Base-by-base conservation (phyloP, 35 echinoderm and acorn worm species). In the Apostichopus parvimensis region DNA sequence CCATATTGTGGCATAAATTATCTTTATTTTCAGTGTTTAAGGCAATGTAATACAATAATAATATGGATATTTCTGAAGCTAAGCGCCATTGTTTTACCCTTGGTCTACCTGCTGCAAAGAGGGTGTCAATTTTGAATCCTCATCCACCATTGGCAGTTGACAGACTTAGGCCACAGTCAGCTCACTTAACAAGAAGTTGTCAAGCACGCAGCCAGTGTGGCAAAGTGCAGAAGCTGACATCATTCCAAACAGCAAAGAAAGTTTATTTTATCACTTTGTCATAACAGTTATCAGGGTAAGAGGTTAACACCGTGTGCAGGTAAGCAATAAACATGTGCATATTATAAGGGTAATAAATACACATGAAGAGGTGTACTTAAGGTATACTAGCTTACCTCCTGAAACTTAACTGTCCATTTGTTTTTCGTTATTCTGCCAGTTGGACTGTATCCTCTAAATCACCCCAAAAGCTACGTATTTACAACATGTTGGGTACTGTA, bases 101-200 rank as follows among this genome's bases (percentile, higher is more conserved):
- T 15, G 83, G 90, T 4, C 88, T 94, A 12, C 23, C 90, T 12
- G 92, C 62, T 61, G 78, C 90, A 21, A 83, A 92, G 52, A 87
- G 72, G 76, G 83, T 98, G 7, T 65, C 91, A 5, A 95, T 91
- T 1, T 86, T 82, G 87, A 94, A 95, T 54, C 96, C 96, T 11
- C 90, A 92, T 53, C 96, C 96, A 14, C 96, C 96, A 57, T 98
- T 90, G 92, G 96, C 96, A 15, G 93, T 95, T 9, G 94, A 95
- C 64, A 86, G 94, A 68, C 96, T 93, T 18, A 95, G 96, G 60
- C 96, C 96, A 20, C 77, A 89, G 28, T 98, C 96, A 90, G 94
- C 94, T 6, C 94, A 58, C 75, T 98, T 52, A 91, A 83, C 18
- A 95, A 77, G 57, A 82, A 62, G 13, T 28, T 70, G 1, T 75